phyloP scores from a whole-genome alignment of 2,888 invertebrate species.

The Palloptera scutellata region DNA sequence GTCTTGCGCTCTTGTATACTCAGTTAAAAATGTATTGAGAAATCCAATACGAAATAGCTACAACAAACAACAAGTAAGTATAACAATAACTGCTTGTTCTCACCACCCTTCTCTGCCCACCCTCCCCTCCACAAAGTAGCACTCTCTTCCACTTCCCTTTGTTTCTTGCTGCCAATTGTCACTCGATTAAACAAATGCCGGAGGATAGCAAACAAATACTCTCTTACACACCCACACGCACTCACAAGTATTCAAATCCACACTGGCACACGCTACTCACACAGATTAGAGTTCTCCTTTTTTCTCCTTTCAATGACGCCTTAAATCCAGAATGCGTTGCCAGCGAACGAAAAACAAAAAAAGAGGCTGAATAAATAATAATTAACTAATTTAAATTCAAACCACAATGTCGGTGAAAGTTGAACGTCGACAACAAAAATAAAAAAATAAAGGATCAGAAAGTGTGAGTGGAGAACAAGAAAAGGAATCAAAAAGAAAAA shows the following conservation, averaged over 20 bases:
- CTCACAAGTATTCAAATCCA: too few relatives aligned
- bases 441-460: background rate
- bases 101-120: too few relatives aligned
- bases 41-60: too few relatives aligned
- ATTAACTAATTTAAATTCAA: constrained; percentile 44
- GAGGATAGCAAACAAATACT: background rate
- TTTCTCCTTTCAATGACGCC: too few relatives aligned
- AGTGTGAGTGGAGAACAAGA: background rate
- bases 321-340: background rate
- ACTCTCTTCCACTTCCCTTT: too few relatives aligned
- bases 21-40: too few relatives aligned
- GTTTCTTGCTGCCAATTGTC: constrained; percentile 35
- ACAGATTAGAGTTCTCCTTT: too few relatives aligned
- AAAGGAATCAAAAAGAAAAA: too few relatives aligned
- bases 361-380: constrained; percentile 39
- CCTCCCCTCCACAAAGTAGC: background rate
- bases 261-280: too few relatives aligned
- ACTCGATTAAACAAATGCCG: constrained; percentile 40
- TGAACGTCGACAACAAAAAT: background rate
- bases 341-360: constrained; percentile 1
- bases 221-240: background rate
- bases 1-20: too few relatives aligned
- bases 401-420: constrained; percentile 24
- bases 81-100: too few relatives aligned
- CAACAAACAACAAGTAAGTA: too few relatives aligned